A percentile compares a stretch with the other conserved stretches of the same genome.
These are phyloP conservation scores for Cephus spinipes DNA, from an alignment of 2,888 invertebrate genomes.

Conservation along the genomic window DNA sequence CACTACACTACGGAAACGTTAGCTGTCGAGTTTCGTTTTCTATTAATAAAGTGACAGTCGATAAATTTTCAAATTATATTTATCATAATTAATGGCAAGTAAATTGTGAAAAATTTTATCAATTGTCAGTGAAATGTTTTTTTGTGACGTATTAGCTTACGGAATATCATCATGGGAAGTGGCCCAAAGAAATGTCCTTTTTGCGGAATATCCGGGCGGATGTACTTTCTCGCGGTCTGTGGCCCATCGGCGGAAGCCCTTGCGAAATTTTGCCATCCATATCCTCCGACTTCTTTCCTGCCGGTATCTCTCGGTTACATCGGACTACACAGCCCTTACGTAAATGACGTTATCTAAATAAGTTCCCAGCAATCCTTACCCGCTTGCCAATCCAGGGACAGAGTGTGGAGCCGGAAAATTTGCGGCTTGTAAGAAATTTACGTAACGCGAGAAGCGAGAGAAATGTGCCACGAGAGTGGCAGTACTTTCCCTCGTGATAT, in stretches of 20 bases:
- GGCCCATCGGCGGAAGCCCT: background rate
- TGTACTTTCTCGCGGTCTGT: background rate
- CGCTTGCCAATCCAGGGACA: background rate
- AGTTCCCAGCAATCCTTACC: background rate
- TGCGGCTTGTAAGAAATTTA: background rate
- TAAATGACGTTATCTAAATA: background rate
- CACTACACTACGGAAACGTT: slow-evolving; percentile 80
- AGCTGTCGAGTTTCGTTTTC: background rate
- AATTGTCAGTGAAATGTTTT: background rate
- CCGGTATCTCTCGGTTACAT: background rate
- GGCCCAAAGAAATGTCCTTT: background rate
- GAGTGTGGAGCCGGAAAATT: background rate
- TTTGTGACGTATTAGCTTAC: background rate
- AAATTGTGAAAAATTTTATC: background rate
- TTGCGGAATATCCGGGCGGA: background rate
- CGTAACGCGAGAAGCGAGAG: background rate
- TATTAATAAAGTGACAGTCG: background rate
- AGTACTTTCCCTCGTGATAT: background rate
- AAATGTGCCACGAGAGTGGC: background rate
- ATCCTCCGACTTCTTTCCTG: background rate
- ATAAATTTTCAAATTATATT: background rate
- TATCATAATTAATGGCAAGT: background rate
- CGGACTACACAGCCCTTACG: background rate
- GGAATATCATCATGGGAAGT: background rate
- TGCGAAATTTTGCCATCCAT: background rate